Conservation (phyloP, 2,888 invertebrate genomes). For the Peribatodes rhomboidaria region DNA sequence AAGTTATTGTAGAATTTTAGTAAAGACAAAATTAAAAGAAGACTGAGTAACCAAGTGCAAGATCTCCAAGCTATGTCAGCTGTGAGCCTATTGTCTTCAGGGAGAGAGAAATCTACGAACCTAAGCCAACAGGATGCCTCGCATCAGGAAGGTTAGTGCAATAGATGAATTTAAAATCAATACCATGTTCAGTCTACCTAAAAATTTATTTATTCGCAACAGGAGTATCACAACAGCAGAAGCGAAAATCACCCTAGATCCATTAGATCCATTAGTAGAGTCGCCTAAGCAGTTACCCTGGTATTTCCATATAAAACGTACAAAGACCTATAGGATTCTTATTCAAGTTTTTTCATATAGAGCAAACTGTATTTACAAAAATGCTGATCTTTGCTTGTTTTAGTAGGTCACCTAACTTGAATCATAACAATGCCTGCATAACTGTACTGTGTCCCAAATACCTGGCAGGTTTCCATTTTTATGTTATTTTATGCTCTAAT, state of each 20-base stretch:
- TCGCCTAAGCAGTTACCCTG: neutral
- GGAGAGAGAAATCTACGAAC: slow-evolving; percentile 82
- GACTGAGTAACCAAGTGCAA: slow-evolving; percentile 81
- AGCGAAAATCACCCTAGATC: slow-evolving; percentile 16
- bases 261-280: slow-evolving; percentile 1
- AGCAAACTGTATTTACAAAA: slow-evolving; percentile 3
- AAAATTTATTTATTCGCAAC: neutral
- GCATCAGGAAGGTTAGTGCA: slow-evolving; percentile 74
- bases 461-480: neutral
- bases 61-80: slow-evolving; percentile 84
- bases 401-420: slow-evolving; percentile 42
- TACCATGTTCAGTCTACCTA: slow-evolving; percentile 5
- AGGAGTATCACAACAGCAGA: slow-evolving; percentile 5
- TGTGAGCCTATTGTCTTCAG: slow-evolving; percentile 82
- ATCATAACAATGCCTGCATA: slow-evolving; percentile 40
- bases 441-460: slow-evolving; percentile 42
- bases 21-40: slow-evolving; percentile 83
- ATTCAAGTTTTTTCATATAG: slow-evolving; percentile 1
- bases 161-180: neutral
- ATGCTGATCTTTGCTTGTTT: slow-evolving; percentile 9
- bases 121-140: slow-evolving; percentile 78
- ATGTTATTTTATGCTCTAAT: neutral
- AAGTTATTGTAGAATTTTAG: slow-evolving; percentile 83
- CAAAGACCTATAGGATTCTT: slow-evolving; percentile 14
- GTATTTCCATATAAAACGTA: neutral